phyloP scores from a whole-genome alignment of 2,888 invertebrate species.

The Pristionchus arcanus region DNA sequence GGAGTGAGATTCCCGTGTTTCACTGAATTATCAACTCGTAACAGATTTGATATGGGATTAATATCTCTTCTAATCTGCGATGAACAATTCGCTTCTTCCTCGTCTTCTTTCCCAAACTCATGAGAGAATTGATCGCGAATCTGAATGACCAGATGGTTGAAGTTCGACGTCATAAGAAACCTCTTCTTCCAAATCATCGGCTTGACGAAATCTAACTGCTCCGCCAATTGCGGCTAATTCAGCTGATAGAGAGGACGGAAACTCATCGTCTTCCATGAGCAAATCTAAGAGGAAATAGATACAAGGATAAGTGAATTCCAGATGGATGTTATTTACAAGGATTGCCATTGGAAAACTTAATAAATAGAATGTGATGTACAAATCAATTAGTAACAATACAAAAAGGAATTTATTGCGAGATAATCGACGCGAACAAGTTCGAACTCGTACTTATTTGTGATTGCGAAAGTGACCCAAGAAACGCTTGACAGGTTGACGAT shows the following conservation, averaged over 20 bases:
- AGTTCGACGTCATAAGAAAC: not conserved
- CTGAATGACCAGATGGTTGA: not conserved
- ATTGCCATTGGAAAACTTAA: no score
- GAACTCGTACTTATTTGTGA: not conserved
- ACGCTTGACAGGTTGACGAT: not conserved
- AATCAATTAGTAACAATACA: no score
- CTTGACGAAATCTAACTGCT: not conserved
- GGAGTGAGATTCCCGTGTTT: constrained; percentile 47
- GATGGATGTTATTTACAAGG: no score
- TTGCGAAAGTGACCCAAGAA: constrained; percentile 15
- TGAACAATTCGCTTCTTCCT: not conserved
- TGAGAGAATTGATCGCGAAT: constrained; percentile 38
- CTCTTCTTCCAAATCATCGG: constrained; percentile 52
- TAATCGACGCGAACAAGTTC: no score
- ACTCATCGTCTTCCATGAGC: constrained; percentile 28
- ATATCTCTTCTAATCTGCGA: not conserved
- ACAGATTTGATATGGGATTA: not conserved
- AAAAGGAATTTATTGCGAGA: no score
- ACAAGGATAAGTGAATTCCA: no score
- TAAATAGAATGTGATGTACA: no score
- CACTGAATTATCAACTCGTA: not conserved
- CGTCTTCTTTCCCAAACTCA: not conserved
- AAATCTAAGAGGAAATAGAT: not conserved
- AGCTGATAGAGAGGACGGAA: not conserved
- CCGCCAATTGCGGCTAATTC: constrained; percentile 50